Conservation (phyloP, 1,140 invertebrate species). For the Acromyrmex heyeri region DNA sequence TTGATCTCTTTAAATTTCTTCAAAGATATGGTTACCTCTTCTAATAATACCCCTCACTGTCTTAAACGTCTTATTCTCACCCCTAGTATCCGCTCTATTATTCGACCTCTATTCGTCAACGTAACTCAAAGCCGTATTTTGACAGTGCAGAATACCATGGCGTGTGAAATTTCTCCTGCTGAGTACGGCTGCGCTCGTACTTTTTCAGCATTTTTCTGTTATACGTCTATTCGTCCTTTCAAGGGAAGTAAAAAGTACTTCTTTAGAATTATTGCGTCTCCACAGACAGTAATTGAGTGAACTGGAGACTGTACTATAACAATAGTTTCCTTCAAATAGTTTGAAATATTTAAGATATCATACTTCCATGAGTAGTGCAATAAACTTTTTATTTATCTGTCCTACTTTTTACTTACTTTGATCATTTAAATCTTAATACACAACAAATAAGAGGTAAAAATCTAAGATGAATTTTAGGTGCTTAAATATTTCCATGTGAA, state of each 20-base stretch:
- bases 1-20: not conserved
- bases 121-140: constrained; percentile 54
- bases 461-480: too few species aligned
- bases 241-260: constrained; percentile 10
- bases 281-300: constrained; percentile 1
- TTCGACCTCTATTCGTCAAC: constrained; percentile 31
- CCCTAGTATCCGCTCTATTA: constrained; percentile 33
- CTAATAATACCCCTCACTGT: constrained; percentile 23
- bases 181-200: not conserved
- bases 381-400: not conserved
- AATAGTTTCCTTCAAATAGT: not conserved
- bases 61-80: constrained; percentile 30
- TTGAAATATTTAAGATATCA: constrained; percentile 38
- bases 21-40: not conserved
- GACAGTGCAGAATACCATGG: constrained; percentile 39
- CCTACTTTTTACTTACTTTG: not conserved
- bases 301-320: not conserved
- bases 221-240: constrained; percentile 1
- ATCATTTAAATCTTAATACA: constrained; percentile 8
- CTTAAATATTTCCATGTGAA: too few species aligned
- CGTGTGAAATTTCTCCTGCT: constrained; percentile 54
- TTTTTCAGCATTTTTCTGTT: constrained; percentile 26
- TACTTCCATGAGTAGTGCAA: not conserved
- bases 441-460: too few species aligned
- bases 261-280: constrained; percentile 54